Evolutionary conservation across 2,113 vertebrate species (phyloP), one percentile per base, ranked within the genome.

Genomic region (Guaruba guarouba): DNA sequence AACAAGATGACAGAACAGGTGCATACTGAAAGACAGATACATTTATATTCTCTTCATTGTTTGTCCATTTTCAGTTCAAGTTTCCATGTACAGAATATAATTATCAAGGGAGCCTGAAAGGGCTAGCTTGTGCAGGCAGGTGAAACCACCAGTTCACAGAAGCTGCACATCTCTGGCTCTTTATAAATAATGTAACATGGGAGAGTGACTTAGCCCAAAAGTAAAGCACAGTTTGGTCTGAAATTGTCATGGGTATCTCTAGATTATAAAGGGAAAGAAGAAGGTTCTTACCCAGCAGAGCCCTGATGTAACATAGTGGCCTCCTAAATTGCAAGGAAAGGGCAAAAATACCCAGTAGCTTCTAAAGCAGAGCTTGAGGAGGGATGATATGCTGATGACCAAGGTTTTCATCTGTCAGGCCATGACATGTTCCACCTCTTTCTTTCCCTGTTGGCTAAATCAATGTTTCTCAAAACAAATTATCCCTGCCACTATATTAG

Each of bases 1-100:
- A 94, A 92, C 63, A 85, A 85, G 92, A 83, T 91, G 79, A 87
- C 81, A 86, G 82, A 88, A 75, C 76, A 86, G 73, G 55, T 75
- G 59, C 55, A 86, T 62, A 90, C 27, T 84, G 85, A 86, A 94
- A 95, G 70, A 84, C 74, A 81, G 67, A 70, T 68, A 18, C 27
- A 39, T 93, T 91, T 89, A 39, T 90, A 92, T 94, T 95, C 61
- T 77, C 39, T 90, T 79, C 18, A 10, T 64, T 86, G 67, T 88
- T 75, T 86, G 67, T 87, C 78, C 77, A 6, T 81, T 92, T 90
- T 61, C 71, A 62, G 54, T 79, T 70, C 57, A 92, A 49, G 43
- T 59, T 91, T 83, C 37, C 48, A 77, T 62, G 28, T 69, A 43
- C 63, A 52, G 55, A 93, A 91, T 84, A 16, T n/a, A 70, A 68